These are phyloP conservation scores for Babyrousa celebensis DNA, from an alignment of 2,797 vertebrate genomes.

Conservation along the genomic window DNA sequence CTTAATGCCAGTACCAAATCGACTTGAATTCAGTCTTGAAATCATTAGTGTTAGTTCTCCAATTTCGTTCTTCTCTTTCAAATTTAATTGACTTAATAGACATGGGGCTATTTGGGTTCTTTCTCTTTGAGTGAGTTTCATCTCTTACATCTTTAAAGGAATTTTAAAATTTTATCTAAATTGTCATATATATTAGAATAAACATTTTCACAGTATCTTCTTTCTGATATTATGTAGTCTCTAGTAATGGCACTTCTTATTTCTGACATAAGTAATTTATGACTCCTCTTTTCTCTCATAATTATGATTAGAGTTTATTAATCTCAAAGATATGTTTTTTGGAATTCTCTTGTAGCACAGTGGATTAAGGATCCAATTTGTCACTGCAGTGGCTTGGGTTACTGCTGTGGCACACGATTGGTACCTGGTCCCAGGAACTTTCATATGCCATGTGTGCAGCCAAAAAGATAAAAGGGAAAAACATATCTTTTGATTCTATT, in stretches of 20 bases:
- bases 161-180: background rate
- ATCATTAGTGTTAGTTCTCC: background rate
- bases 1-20: background rate
- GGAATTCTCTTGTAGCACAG: too few species aligned
- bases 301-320: background rate
- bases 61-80: conserved; percentile 31
- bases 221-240: background rate
- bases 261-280: background rate
- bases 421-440: too few species aligned
- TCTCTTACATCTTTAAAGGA: background rate
- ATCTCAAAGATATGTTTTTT: background rate
- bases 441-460: too few species aligned
- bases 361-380: too few species aligned
- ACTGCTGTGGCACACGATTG: too few species aligned
- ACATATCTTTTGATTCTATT: background rate
- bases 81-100: background rate
- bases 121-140: background rate
- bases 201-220: background rate
- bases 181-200: conserved; percentile 13
- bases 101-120: background rate
- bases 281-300: background rate
- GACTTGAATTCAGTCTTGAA: background rate
- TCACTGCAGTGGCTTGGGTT: too few species aligned
- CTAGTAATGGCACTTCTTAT: background rate
- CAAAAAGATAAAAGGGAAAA: too few species aligned